phyloP scores from a whole-genome alignment of 30 jellyfish, hydroid and myxozoan species.

The Catostylus mosaicus region DNA sequence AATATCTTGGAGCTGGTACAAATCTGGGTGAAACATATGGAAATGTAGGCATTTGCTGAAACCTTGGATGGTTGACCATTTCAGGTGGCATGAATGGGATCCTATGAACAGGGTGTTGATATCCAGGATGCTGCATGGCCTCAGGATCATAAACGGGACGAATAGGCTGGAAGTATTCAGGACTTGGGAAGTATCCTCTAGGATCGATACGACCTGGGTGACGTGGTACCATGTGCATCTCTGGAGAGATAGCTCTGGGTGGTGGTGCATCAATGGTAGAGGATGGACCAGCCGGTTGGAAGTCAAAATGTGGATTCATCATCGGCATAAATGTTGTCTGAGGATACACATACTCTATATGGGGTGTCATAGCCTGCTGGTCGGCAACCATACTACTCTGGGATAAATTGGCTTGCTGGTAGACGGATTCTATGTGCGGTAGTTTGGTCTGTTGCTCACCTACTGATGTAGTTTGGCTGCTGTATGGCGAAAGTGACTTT shows the following conservation, averaged over 20 bases:
- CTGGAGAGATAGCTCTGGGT: slow-evolving; percentile 20
- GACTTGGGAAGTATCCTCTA: neutral
- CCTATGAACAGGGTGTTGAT: slow-evolving; percentile 18
- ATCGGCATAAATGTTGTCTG: slow-evolving; percentile 7
- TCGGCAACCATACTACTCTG: neutral
- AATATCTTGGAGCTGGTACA: slow-evolving; percentile 47
- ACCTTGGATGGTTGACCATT: slow-evolving; percentile 17
- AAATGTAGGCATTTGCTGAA: slow-evolving; percentile 30
- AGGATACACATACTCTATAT: neutral
- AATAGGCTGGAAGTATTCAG: slow-evolving; percentile 6
- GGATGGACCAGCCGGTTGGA: neutral
- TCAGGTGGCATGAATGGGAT: slow-evolving; percentile 36
- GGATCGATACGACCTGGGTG: slow-evolving; percentile 12
- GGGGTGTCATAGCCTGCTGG: neutral
- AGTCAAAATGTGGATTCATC: slow-evolving; percentile 17
- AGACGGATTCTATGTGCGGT: neutral
- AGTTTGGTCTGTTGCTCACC: neutral
- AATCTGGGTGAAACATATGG: slow-evolving; percentile 51
- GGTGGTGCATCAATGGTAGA: slow-evolving; percentile 31
- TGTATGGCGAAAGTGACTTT: neutral
- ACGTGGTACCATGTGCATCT: slow-evolving; percentile 13
- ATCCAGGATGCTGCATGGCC: slow-evolving; percentile 32
- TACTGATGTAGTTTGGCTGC: neutral
- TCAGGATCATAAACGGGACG: slow-evolving; percentile 17
- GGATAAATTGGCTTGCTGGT: slow-evolving; percentile 17